Percentiles rank a stretch among this genome's conserved stretches.
Conservation (phyloP, 2,113 vertebrate species). For the Elaphurus davidianus region DNA sequence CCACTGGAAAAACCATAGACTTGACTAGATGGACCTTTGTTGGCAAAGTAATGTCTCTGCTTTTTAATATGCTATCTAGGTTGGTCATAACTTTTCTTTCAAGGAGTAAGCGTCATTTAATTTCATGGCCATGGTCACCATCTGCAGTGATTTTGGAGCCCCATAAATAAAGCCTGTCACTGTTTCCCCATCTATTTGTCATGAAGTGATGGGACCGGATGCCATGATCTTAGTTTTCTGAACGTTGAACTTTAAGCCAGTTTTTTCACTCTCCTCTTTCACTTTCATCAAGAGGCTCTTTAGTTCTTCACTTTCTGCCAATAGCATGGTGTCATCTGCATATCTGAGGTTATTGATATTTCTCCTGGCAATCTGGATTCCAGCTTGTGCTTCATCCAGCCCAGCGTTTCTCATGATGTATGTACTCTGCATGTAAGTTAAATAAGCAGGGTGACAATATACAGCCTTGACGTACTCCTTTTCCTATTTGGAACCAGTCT, state of each 20-base stretch:
- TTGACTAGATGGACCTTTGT: not conserved
- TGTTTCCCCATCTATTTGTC: not conserved
- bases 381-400: not conserved
- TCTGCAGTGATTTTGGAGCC: not conserved
- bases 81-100: not conserved
- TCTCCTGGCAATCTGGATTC: not conserved
- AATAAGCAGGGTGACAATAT: not conserved
- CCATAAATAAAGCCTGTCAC: not conserved
- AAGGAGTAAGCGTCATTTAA: not conserved
- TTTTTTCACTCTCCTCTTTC: not conserved
- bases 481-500: not conserved
- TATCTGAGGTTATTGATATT: not conserved
- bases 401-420: accelerated
- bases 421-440: not conserved
- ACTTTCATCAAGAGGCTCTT: not conserved
- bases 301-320: not conserved
- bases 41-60: not conserved
- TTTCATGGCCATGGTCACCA: accelerated
- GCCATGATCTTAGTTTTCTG: not conserved
- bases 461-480: not conserved
- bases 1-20: not conserved
- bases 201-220: not conserved
- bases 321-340: not conserved
- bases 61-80: not conserved
- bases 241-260: not conserved